Evolutionary conservation across 2,797 vertebrate genomes (phyloP), one percentile per base, ranked within the genome.

Genomic region (Pampus argenteus): DNA sequence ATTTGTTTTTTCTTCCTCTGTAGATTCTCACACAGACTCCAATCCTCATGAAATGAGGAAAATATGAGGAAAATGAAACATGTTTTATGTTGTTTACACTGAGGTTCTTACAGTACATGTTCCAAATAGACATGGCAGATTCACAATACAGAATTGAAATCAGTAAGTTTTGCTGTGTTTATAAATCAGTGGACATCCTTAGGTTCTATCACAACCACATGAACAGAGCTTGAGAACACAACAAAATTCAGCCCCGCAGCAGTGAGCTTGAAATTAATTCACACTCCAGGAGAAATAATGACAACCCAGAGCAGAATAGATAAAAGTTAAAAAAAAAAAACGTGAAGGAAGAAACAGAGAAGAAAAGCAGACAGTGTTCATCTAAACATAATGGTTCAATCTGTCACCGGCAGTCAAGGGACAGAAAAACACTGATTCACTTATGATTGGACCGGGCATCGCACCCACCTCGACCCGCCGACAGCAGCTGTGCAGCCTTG

Each of bases 381-480:
- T 76, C 76, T 57, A 36, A 7, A 76, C 60, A 48, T 77, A 78
- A 71, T 82, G 83, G 65, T 78, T 83, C 80, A 73, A 62, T 82
- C 80, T 81, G 60, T 78, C 74, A 75, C 22, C 1, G 2, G 56
- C 60, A 66, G 67, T 68, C 42, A 55, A 55, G 47, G 67, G 50
- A 80, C 73, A 78, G 71, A 56, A 76, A 80, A 84, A 66, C 66
- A 83, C 58, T 74, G 70, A 78, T 75, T 84, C 67, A 74, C 68
- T 59, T 78, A 66, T 47, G 70, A 71, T 71, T 71, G 72, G 65
- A 58, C 47, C 1, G 31, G 56, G 42, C 13, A 8, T 40, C 25
- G 68, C 26, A 9, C 17, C 71, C 68, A 62, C 51, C 56, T 78
- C 23, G 8, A 72, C 60, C 51, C 1, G 40, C 59, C 1, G 36